These are phyloP conservation scores for Nannobrachium achirus DNA, from an alignment of 2,113 vertebrate genomes.

Conservation along the genomic window DNA sequence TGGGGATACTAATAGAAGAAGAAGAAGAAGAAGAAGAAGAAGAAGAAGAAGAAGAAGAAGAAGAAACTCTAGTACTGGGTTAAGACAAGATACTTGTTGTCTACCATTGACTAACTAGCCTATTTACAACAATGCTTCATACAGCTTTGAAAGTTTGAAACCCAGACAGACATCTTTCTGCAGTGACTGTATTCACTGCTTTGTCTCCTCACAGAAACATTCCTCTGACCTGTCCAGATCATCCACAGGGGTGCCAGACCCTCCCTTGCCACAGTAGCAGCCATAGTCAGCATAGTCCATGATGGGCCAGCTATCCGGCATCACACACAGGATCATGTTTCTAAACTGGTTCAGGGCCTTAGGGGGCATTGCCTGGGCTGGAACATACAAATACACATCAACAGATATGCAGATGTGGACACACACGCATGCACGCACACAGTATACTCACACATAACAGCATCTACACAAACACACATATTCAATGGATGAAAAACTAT, in stretches of 20 bases:
- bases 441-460: background rate
- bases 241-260: constrained; percentile 85
- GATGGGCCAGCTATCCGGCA: constrained; percentile 77
- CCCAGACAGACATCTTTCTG: no score
- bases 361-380: constrained; percentile 49
- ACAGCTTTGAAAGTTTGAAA: no score
- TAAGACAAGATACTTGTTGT: no score
- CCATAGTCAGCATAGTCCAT: constrained; percentile 82
- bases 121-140: no score
- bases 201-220: background rate
- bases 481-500: no score
- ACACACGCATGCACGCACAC: constrained; percentile 10
- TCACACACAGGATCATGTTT: constrained; percentile 81
- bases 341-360: constrained; percentile 78
- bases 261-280: constrained; percentile 89
- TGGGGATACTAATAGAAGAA: no score
- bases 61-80: no score
- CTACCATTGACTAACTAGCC: no score
- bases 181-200: no score
- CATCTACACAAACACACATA: background rate
- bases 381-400: constrained; percentile 4
- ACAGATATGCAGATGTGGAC: background rate
- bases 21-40: no score
- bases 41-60: no score
- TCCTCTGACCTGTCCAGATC: constrained; percentile 82